Conservation (phyloP, 2,888 invertebrate species). For the Athalia rosae region DNA sequence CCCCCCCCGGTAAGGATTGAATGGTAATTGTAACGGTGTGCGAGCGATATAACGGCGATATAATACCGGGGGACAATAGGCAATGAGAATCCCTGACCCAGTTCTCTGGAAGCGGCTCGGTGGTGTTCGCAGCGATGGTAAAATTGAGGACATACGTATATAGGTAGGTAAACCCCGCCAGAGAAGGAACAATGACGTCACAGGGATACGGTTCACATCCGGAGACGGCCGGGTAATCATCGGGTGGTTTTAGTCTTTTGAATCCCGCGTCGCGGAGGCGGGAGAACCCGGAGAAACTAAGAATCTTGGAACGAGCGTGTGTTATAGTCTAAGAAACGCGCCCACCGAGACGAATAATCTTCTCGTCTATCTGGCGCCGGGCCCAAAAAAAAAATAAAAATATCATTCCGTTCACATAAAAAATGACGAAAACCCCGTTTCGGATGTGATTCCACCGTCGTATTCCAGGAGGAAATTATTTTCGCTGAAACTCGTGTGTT, state of each 20-base stretch:
- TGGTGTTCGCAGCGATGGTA: background rate
- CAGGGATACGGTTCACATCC: constrained; percentile 1
- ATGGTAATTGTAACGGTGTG: background rate
- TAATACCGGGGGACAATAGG: background rate
- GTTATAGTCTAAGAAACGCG: background rate
- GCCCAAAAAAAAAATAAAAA: background rate
- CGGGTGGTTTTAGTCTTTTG: constrained; percentile 8
- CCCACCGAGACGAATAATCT: background rate
- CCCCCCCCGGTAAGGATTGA: background rate
- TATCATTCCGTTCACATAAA: background rate
- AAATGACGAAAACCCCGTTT: background rate
- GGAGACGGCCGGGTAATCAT: constrained; percentile 9
- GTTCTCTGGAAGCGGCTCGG: background rate
- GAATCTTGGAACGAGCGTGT: background rate
- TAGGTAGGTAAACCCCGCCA: background rate
- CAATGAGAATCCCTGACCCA: constrained; percentile 32
- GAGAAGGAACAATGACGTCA: constrained; percentile 13
- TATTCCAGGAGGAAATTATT: no score
- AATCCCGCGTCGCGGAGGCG: constrained; percentile 21
- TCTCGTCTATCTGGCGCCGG: background rate
- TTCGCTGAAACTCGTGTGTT: no score
- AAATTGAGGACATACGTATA: constrained; percentile 6
- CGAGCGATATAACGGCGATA: constrained; percentile 10
- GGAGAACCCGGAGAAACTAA: background rate
- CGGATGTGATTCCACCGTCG: no score